Evolutionary conservation across 2,888 invertebrate genomes (phyloP), one percentile per base, ranked within the genome.

Genomic region (Acleris sparsana): DNA sequence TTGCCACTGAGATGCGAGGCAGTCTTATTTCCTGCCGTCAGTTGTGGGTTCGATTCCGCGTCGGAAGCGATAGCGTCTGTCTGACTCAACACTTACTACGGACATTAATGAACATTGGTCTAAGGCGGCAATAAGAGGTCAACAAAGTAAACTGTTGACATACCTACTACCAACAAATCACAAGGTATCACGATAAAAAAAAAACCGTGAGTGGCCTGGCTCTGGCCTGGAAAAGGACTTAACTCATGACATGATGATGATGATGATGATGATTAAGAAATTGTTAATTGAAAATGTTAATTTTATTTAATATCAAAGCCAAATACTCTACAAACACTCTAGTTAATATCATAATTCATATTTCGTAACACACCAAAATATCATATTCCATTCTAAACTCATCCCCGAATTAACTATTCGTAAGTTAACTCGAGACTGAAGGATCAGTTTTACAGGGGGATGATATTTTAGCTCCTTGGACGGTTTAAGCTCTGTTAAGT

Each of bases 401-500:
- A 46, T 65, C 55, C 51, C 56, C 29, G 20, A 46, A 56, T 65
- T 60, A 61, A 55, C 55, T 61, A 65, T 61, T 65, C 55, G 49
- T 55, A 60, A 65, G 65, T 65, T 65, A 65, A 61, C 60, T 65
- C 60, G 60, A 56, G 51, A 55, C 53, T 64, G 43, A 59, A 51
- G 60, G 60, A 65, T 65, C 65, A 61, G 65, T 65, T 65, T 29
- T 64, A 67, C 74, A 73, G 67, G 67, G 70, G 72, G 79, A 82
- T 82, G 80, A 80, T 84, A 79, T 83, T 85, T 79, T 79, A 85
- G 79, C 78, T 80, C 78, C 76, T 79, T 74, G 73, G 80, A 81
- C 79, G 76, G 83, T 85, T 87, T 88, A 88, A 88, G 86, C 84
- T 85, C 82, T 79, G 84, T 86, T 86, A 86, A 85, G 83, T 78